Conservation (phyloP, 2,113 vertebrate genomes). For the Spilogale gracilis region DNA sequence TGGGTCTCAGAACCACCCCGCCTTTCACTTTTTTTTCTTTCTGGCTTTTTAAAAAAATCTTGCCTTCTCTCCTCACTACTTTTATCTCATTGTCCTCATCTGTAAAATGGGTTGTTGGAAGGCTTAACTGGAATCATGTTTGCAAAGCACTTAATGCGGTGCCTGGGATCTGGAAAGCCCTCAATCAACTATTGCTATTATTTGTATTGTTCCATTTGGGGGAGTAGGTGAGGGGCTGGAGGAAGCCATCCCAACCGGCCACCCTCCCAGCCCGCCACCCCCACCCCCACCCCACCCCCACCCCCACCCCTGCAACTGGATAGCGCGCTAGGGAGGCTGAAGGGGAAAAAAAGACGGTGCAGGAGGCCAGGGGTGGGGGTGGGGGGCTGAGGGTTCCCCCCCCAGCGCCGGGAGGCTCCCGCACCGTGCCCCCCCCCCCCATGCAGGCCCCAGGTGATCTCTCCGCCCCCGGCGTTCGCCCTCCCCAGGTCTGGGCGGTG, state of each 20-base stretch:
- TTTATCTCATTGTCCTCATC: background rate
- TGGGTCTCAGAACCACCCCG: background rate
- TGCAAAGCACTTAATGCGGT: background rate
- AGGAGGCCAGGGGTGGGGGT: background rate
- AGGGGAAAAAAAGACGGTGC: background rate
- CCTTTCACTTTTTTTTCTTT: background rate
- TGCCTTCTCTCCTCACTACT: background rate
- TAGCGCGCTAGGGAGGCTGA: background rate
- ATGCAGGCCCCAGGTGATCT: background rate
- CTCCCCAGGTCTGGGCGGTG: background rate
- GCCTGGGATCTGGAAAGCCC: background rate
- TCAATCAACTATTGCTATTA: background rate
- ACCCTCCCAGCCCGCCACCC: background rate
- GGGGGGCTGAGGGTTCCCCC: background rate
- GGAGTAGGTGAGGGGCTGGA: background rate
- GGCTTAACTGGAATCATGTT: background rate
- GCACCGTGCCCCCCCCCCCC: fast-evolving
- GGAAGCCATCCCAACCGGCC: background rate
- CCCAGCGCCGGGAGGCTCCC: background rate
- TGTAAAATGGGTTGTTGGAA: slow-evolving; percentile 29
- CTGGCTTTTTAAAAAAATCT: background rate
- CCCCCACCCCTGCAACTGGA: background rate
- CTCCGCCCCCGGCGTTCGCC: background rate
- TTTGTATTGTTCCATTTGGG: background rate
- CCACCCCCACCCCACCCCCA: too few species aligned